phyloP scores from a whole-genome alignment of 1,140 invertebrate species.

The Trissolcus basalis region DNA sequence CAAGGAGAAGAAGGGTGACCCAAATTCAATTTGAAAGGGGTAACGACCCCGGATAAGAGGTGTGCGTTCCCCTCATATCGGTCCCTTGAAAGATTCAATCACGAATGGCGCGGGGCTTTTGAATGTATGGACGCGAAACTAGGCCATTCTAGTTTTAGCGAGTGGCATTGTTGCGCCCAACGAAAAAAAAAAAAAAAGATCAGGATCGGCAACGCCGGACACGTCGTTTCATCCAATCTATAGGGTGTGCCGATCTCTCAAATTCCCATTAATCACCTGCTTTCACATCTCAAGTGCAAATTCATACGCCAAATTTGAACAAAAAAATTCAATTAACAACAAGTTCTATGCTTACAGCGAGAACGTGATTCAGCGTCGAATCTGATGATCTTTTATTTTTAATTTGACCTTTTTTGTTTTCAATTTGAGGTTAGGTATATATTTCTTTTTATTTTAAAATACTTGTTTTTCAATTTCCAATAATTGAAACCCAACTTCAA shows the following conservation, averaged over 20 bases:
- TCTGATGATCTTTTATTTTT: too few species aligned
- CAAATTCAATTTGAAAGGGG: slow-evolving; percentile 70
- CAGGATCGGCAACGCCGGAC: slow-evolving; percentile 21
- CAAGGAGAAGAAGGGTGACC: slow-evolving; percentile 62
- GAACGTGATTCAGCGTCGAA: too few species aligned
- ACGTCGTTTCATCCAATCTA: slow-evolving; percentile 33
- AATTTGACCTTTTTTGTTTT: too few species aligned
- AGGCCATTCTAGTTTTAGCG: slow-evolving; percentile 65
- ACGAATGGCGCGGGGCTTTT: slow-evolving; percentile 65
- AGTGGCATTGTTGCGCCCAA: slow-evolving; percentile 38
- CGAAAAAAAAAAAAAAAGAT: slow-evolving; percentile 47
- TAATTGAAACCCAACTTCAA: too few species aligned
- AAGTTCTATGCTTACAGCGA: too few species aligned
- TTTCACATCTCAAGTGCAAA: background rate
- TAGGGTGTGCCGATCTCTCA: slow-evolving; percentile 41
- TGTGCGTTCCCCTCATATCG: slow-evolving; percentile 61
- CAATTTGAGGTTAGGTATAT: too few species aligned
- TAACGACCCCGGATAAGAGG: slow-evolving; percentile 71
- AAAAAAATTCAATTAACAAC: background rate
- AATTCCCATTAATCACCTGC: slow-evolving; percentile 31
- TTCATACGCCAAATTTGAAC: too few species aligned
- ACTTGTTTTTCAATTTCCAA: too few species aligned
- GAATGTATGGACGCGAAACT: slow-evolving; percentile 66
- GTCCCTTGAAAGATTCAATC: slow-evolving; percentile 65
- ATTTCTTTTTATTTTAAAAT: too few species aligned